Conservation (phyloP, 2,888 invertebrate genomes). For the Cataglyphis livida region DNA sequence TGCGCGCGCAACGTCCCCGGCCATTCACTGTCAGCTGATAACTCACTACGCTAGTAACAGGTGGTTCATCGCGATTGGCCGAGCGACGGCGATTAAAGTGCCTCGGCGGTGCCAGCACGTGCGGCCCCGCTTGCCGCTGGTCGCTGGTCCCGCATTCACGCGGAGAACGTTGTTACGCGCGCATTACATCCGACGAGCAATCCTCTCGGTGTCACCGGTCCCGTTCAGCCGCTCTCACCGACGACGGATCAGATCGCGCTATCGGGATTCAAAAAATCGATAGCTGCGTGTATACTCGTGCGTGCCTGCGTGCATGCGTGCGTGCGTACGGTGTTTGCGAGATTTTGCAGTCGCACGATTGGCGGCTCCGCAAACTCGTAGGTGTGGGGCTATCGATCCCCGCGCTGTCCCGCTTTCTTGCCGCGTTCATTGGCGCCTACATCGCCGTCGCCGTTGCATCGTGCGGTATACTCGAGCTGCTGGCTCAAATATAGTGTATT, state of each 20-base stretch:
- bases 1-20: constrained; percentile 61
- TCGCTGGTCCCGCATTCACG: constrained; percentile 71
- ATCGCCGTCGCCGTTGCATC: constrained; percentile 51
- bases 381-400: constrained; percentile 75
- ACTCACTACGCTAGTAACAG: constrained; percentile 82
- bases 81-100: constrained; percentile 58
- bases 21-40: constrained; percentile 4
- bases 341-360: constrained; percentile 44
- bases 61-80: constrained; percentile 84
- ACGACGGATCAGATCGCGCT: neutral
- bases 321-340: constrained; percentile 29
- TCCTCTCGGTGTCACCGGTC: neutral
- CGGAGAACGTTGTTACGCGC: constrained; percentile 70
- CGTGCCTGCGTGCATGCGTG: neutral
- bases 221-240: neutral
- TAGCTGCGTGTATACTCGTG: neutral
- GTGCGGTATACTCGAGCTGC: constrained; percentile 54
- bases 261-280: constrained; percentile 10
- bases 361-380: constrained; percentile 49
- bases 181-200: constrained; percentile 16
- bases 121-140: constrained; percentile 28
- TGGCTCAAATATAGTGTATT: constrained; percentile 59
- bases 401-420: constrained; percentile 64
- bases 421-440: constrained; percentile 67
- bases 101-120: constrained; percentile 67